Percentiles rank a stretch among this genome's conserved stretches.
phyloP scores from a whole-genome alignment of 2,113 vertebrate species.

The Dicentrarchus labrax region DNA sequence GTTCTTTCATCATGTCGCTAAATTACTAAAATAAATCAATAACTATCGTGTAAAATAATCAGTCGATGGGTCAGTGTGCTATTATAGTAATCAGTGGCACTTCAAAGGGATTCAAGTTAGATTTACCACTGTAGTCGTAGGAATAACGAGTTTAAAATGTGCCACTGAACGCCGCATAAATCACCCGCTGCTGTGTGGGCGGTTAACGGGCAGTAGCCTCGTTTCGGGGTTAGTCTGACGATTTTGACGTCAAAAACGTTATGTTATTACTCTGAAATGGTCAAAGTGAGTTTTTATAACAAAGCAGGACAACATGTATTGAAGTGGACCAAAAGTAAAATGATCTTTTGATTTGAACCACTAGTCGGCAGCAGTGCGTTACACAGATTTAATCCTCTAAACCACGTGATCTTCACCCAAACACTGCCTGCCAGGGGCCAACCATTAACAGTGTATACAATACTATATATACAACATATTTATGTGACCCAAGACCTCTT shows the following conservation, averaged over 20 bases:
- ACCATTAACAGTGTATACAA: background rate
- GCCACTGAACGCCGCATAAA: slow-evolving; percentile 29
- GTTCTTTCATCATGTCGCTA: accelerated
- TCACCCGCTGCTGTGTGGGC: slow-evolving; percentile 24
- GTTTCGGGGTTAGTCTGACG: background rate
- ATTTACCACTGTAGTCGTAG: accelerated
- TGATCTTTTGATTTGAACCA: background rate
- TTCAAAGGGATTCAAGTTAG: accelerated
- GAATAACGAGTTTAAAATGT: background rate
- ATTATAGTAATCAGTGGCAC: background rate
- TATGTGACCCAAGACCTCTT: background rate
- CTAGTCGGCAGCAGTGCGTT: slow-evolving; percentile 47
- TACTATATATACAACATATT: background rate
- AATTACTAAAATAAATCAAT: background rate
- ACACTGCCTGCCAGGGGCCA: background rate
- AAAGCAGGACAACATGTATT: background rate
- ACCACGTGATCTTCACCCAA: background rate
- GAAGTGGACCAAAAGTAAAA: background rate
- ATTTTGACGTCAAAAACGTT: background rate
- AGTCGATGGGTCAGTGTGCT: accelerated
- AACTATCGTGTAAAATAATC: accelerated
- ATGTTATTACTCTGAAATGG: background rate
- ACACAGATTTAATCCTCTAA: background rate
- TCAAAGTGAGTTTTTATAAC: background rate
- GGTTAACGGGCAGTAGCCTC: slow-evolving; percentile 4